Percentiles rank a stretch among this genome's conserved stretches.
Conservation (phyloP, 2,113 vertebrate genomes). For the Mobula hypostoma region DNA sequence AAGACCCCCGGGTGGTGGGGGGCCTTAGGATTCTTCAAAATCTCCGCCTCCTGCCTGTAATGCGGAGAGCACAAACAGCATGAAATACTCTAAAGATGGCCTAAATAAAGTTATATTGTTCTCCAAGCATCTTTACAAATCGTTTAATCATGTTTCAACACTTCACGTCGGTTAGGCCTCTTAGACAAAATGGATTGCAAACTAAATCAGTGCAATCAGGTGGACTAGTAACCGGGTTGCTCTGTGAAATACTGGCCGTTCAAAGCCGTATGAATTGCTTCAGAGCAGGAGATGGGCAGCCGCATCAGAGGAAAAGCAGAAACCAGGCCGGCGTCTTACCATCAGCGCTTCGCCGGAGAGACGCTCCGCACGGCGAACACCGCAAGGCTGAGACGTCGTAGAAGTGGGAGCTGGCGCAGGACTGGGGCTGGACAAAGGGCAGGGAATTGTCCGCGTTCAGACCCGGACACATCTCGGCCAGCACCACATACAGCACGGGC, state of each 20-base stretch:
- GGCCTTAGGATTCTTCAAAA: too few relatives aligned
- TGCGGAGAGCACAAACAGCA: too few relatives aligned
- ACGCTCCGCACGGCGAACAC: slow-evolving; percentile 17
- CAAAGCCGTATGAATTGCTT: not conserved
- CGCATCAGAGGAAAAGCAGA: not conserved
- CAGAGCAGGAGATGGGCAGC: not conserved
- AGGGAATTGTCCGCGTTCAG: not conserved
- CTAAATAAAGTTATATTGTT: too few relatives aligned
- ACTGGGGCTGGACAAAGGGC: slow-evolving; percentile 24
- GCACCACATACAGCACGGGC: not conserved
- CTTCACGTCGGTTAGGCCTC: too few relatives aligned
- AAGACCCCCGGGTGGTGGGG: too few relatives aligned
- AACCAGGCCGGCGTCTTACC: slow-evolving; percentile 8
- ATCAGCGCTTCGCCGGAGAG: not conserved
- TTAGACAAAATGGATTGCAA: not conserved
- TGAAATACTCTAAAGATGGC: too few relatives aligned
- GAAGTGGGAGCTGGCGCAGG: slow-evolving; percentile 28
- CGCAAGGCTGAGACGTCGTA: slow-evolving; percentile 32
- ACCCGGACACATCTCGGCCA: not conserved
- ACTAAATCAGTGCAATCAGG: not conserved
- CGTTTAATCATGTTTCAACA: too few relatives aligned
- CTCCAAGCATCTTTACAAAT: too few relatives aligned
- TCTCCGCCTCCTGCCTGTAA: too few relatives aligned
- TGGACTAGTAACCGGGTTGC: too few relatives aligned
- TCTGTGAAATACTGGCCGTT: too few relatives aligned